These are phyloP conservation scores for Cynocephalus volans DNA, from an alignment of 2,113 vertebrate species.

Conservation along the genomic window DNA sequence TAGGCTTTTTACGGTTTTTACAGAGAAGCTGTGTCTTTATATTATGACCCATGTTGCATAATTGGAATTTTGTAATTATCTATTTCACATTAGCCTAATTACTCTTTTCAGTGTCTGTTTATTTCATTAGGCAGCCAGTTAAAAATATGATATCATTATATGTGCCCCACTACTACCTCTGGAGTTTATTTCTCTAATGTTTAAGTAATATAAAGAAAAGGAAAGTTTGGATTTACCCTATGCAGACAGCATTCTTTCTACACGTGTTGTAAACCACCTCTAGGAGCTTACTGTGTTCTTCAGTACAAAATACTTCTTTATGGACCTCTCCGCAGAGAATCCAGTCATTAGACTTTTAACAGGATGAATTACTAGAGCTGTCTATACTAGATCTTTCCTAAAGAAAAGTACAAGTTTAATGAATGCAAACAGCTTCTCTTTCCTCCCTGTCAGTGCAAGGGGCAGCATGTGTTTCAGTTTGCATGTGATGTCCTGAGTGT, in stretches of 20 bases:
- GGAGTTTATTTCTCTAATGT: background rate
- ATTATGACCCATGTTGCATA: background rate
- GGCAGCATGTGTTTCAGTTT: background rate
- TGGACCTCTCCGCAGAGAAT: background rate
- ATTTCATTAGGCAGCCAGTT: background rate
- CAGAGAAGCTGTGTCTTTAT: background rate
- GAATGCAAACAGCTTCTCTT: background rate
- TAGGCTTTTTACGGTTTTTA: background rate
- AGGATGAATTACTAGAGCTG: background rate
- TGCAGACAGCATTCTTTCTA: background rate
- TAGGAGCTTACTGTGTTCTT: background rate
- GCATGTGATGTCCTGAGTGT: background rate
- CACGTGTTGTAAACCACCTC: background rate
- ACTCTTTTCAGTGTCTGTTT: conserved; percentile 6
- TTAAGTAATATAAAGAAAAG: background rate
- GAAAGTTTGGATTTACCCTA: background rate
- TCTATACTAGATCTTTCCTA: background rate
- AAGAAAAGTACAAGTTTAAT: background rate
- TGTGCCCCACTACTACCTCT: background rate
- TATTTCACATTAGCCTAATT: conserved; percentile 53
- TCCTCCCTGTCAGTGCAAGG: background rate
- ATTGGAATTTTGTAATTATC: conserved; percentile 37
- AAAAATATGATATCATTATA: background rate
- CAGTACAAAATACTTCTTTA: background rate
- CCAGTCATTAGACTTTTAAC: background rate